Evolutionary conservation across 2,888 invertebrate species (phyloP).

Genomic region (Yponomeuta sedellus): DNA sequence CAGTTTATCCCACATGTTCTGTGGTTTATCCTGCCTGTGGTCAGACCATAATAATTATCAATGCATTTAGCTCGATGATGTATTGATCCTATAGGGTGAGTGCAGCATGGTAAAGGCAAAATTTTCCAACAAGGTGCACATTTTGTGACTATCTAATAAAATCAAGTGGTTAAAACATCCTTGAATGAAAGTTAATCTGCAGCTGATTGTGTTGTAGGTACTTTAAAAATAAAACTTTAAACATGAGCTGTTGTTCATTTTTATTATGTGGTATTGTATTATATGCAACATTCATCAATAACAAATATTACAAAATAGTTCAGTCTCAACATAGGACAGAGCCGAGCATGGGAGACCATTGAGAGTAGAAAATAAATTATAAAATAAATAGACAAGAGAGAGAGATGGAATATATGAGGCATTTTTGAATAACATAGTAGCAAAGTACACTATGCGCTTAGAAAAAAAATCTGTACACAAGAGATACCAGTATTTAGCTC

Average conservation of each 20-base stretch:
- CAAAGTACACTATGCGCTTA: slow-evolving; percentile 46
- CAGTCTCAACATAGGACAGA: slow-evolving; percentile 69
- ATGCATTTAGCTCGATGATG: too few relatives aligned
- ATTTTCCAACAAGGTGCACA: too few relatives aligned
- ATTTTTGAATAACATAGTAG: slow-evolving; percentile 43
- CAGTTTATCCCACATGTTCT: too few relatives aligned
- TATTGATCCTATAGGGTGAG: too few relatives aligned
- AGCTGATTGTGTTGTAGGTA: too few relatives aligned
- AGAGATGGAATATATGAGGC: background rate
- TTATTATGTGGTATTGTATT: slow-evolving; percentile 45
- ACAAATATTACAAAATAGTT: slow-evolving; percentile 64
- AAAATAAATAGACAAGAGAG: background rate
- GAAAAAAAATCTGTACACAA: slow-evolving; percentile 28
- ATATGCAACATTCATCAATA: slow-evolving; percentile 55
- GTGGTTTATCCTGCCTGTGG: too few relatives aligned
- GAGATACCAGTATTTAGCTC: slow-evolving; percentile 39
- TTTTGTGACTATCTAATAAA: too few relatives aligned
- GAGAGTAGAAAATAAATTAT: slow-evolving; percentile 58
- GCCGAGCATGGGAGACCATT: slow-evolving; percentile 56
- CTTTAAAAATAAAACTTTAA: slow-evolving; percentile 21
- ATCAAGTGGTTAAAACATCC: too few relatives aligned
- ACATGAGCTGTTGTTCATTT: slow-evolving; percentile 49
- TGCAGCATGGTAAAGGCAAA: too few relatives aligned
- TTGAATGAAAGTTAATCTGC: too few relatives aligned
- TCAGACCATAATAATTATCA: too few relatives aligned